Percentiles rank a stretch among this genome's conserved stretches.
Evolutionary conservation across 2,888 invertebrate genomes (phyloP).

Genomic region (Luffia ferchaultella): DNA sequence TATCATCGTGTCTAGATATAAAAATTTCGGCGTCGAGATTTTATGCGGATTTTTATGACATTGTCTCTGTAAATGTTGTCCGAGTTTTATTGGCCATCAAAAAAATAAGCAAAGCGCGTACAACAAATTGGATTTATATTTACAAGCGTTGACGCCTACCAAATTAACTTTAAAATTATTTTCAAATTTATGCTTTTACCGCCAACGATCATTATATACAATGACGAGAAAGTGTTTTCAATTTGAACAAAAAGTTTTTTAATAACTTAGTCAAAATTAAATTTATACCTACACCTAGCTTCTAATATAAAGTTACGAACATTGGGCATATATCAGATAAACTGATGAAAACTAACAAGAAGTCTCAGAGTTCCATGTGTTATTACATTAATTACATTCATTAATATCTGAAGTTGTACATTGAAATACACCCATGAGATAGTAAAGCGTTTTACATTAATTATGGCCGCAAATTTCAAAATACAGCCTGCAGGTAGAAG

Average conservation of each 20-base stretch:
- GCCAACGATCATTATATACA: no score
- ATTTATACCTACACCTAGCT: no score
- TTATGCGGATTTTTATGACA: slow-evolving; percentile 58
- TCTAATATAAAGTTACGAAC: no score
- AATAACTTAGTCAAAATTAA: no score
- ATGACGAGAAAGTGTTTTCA: no score
- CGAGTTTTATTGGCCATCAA: slow-evolving; percentile 47
- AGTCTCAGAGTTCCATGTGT: background rate
- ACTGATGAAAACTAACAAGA: no score
- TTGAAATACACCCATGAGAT: slow-evolving; percentile 12
- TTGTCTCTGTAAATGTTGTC: slow-evolving; percentile 57
- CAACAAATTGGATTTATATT: background rate
- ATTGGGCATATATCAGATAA: no score
- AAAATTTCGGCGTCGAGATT: slow-evolving; percentile 53
- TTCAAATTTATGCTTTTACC: no score
- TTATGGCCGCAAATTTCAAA: slow-evolving; percentile 17
- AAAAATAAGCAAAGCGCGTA: slow-evolving; percentile 20
- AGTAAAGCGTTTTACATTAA: slow-evolving; percentile 13
- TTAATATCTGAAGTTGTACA: slow-evolving; percentile 1
- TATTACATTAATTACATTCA: background rate
- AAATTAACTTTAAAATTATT: background rate
- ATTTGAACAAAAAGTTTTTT: no score
- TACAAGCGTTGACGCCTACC: background rate
- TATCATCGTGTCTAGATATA: slow-evolving; percentile 38
- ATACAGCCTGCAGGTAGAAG: slow-evolving; percentile 16